Base-by-base conservation (phyloP, 2,113 vertebrate genomes). In the Rhabdomys dilectus region DNA sequence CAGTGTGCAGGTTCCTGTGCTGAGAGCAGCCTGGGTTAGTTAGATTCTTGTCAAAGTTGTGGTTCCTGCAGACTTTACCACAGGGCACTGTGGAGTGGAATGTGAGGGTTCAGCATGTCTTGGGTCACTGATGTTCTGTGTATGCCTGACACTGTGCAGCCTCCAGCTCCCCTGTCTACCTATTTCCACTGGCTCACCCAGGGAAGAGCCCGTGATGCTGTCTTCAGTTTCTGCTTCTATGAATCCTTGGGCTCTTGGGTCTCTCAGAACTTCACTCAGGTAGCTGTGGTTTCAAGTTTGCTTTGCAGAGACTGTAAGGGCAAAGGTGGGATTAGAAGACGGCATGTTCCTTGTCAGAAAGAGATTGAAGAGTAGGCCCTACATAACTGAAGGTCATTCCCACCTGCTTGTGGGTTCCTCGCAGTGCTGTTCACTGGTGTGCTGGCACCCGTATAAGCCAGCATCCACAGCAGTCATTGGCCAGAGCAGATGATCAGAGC, bases 1-100 rank as follows among this genome's bases (percentile, higher is more conserved):
- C 29, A 2, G 1, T 2, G 68, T 39, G 26, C 19, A 1, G 3
- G 1, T 26, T 22, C 29, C 6, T 1, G 7, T 26, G 22, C 87
- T 24, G 64, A 66, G 66, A 31, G 7, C 34, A 4, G 5, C 12
- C 11, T 9, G 42, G 15, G 39, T 36, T 26, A 31, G 48, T 66
- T 5, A 21, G 39, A 48, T 10, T 15, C 60, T 48, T 42, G 24
- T 26, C 22, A 26, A 11, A 29, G 34, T 3, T 53, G 66, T 60
- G 62, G 70, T 68, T 60, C 82, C 60, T 36, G 31, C 9, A 10
- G 36, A 72, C 51, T 62, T 34, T 16, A 17, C 21, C 16, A 1
- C 66, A 19, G 0, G 56, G 51, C 53, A 1, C 70, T 22, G 9
- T 34, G 87, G 22, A n/a, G 19, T 53, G 66, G 51, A 88, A n/a